Base-by-base conservation (phyloP, 2,797 vertebrate genomes). In the Spea hammondii region DNA sequence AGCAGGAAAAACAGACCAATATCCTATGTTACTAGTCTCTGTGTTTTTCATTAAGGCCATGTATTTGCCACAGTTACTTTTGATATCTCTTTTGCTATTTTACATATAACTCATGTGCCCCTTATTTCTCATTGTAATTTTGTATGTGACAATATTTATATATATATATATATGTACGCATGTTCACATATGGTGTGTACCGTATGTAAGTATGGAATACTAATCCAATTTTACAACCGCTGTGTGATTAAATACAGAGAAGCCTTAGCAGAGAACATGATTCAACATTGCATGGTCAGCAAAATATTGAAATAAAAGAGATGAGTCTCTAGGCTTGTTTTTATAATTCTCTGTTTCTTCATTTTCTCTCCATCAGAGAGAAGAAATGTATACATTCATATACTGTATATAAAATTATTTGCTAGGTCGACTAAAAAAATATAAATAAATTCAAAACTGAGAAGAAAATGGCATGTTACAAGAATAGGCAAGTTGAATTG, bases 371-470 rank as follows among this genome's bases (percentile, higher is more conserved):
- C 67, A 81, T 81, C 74, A 77, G 13, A 51, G 62, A 72, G 72
- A 53, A 72, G 79, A 67, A 81, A 81, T 77, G 72, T 67, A 81
- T 77, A 81, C 74, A 32, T 32, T 32, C 32, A 72, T 66, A 72
- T 62, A 80, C 66, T 62, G 49, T 71, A 76, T 80, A 80, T 76
- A 17, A 76, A 72, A 76, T 64, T n/a, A 48, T 44, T 64, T 14
- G 1, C 72, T 32, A 32, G 32, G 32, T 32, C 53, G 14, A 69
- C 49, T 66, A 70, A 64, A 68, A 77, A 68, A 69, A 72, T 53
- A 72, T 53, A 68, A 77, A 66, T 8, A 68, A 14, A 70, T 68
- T n/a, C 32, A 32, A 45, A 54, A 67, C 11, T 72, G 74, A 68
- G 69, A 70, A 46, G 57, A 51, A 65, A 76, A 81, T 70, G 46